Evolutionary conservation across 2,113 vertebrate species (phyloP).

Genomic region (Gracilinanus agilis): DNA sequence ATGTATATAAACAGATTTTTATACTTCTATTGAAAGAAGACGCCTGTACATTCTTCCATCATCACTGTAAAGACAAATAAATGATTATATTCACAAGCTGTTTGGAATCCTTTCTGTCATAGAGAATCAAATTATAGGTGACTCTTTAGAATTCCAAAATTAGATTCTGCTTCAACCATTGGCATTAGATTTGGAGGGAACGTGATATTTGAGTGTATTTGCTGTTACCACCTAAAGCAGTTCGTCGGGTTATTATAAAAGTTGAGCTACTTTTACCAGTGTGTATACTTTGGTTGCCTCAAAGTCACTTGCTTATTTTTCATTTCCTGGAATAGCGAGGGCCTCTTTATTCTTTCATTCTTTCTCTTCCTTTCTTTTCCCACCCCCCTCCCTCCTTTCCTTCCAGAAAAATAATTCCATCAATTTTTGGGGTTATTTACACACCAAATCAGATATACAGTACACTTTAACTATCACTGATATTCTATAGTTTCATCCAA

Average conservation of each 20-base stretch:
- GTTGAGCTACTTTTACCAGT: not conserved
- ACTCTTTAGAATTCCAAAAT: not conserved
- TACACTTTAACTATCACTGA: not conserved
- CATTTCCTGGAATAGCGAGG: not conserved
- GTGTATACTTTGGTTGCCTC: not conserved
- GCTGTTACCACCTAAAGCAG: not conserved
- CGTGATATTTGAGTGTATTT: not conserved
- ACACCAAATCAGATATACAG: not conserved
- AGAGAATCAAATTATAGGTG: not conserved
- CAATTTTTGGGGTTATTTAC: not conserved
- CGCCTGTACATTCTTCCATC: constrained; percentile 89
- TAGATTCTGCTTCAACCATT: not conserved
- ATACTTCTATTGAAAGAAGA: constrained; percentile 88
- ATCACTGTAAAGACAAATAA: constrained; percentile 91
- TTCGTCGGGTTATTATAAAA: not conserved
- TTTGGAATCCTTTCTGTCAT: constrained; percentile 69
- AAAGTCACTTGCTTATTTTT: not conserved
- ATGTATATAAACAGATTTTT: constrained; percentile 93
- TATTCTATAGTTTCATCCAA: constrained; percentile 20
- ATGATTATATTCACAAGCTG: constrained; percentile 89
- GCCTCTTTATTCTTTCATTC: too few relatives aligned
- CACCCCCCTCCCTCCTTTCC: too few relatives aligned
- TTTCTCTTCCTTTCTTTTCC: constrained; percentile 13
- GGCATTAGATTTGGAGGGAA: not conserved
- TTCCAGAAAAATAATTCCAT: constrained; percentile 10